Percentiles rank a stretch among this genome's conserved stretches.
These are phyloP conservation scores for Teleiodes luculella DNA, from an alignment of 2,888 invertebrate species.

Conservation along the genomic window DNA sequence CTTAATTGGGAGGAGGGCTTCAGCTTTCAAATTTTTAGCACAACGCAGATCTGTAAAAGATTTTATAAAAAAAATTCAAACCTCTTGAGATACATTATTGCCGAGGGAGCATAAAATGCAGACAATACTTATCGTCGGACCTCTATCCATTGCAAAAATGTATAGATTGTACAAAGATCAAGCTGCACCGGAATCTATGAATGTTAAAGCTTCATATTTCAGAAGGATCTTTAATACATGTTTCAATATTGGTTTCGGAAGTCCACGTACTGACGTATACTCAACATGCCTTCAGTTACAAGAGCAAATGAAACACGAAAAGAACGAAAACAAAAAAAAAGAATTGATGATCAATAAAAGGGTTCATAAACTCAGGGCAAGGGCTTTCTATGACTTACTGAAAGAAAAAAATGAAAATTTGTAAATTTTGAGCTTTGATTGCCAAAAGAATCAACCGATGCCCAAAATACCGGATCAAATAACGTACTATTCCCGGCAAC, in stretches of 20 bases:
- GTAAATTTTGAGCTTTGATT: conserved; percentile 7
- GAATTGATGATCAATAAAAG: conserved; percentile 5
- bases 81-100: conserved; percentile 26
- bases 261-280: conserved; percentile 16
- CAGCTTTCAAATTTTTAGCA: conserved; percentile 23
- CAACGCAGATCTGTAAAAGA: conserved; percentile 20
- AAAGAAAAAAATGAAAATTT: neutral
- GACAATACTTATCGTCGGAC: conserved; percentile 25
- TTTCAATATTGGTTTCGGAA: conserved; percentile 23
- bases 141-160: conserved; percentile 23
- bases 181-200: conserved; percentile 11
- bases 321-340: neutral
- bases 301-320: conserved; percentile 11
- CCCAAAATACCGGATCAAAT: conserved; percentile 31
- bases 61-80: conserved; percentile 23
- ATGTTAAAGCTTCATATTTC: conserved; percentile 24
- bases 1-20: conserved; percentile 19
- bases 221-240: conserved; percentile 26
- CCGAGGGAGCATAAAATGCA: conserved; percentile 19
- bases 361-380: conserved; percentile 16
- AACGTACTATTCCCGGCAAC: conserved; percentile 34
- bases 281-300: conserved; percentile 13
- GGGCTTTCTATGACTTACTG: conserved; percentile 11
- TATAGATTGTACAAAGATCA: conserved; percentile 23
- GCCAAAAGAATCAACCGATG: conserved; percentile 1